Base-by-base conservation (phyloP, 2,797 vertebrate species). In the Aulostomus chinensis region DNA sequence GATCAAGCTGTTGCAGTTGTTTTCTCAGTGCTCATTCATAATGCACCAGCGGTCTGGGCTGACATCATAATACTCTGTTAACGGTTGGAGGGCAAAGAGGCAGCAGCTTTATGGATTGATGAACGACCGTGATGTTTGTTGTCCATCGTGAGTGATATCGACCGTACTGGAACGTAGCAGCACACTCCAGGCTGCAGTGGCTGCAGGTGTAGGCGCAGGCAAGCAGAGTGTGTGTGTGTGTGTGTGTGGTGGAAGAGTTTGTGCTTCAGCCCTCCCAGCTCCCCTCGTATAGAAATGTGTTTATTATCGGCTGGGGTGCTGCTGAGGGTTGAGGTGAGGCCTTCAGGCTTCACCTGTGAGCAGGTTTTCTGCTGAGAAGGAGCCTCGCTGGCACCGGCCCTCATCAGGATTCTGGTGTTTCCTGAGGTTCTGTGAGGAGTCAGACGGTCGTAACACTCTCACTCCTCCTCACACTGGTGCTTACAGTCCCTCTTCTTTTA, bases 321-420 rank as follows among this genome's bases (percentile, higher is more conserved):
- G 54, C 7, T 29, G 14, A 25, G 39, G 51, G 29, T 31, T 10
- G 58, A 46, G 68, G 50, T 37, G 38, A 62, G 12, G 53, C 63
- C 74, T 74, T 56, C 28, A 31, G 64, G 62, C 24, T 25, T 25
- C 24, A 5, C 24, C 9, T 9, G 24, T 25, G 24, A 9, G 6
- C 24, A 25, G 9, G 4, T 16, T 35, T 18, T 9, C 15, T 16
- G 33, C 15, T 5, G n/a, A 47, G 51, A 39, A 3, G 45, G 59
- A 50, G 51, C 37, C 34, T 46, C 9, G n/a, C 20, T 7, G 39
- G 53, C n/a, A 11, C 41, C 8, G 1, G 17, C 29, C 46, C 63
- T 86, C 58, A 83, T 88, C 62, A 31, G 63, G 61, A 85, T 87
- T 80, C 76, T 61, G 64, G 18, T 62, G 62, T 85, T 85, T 78